Percentiles rank a stretch among this genome's conserved stretches.
phyloP scores from a whole-genome alignment of 2,113 vertebrate species.

The Aldabrachelys gigantea region DNA sequence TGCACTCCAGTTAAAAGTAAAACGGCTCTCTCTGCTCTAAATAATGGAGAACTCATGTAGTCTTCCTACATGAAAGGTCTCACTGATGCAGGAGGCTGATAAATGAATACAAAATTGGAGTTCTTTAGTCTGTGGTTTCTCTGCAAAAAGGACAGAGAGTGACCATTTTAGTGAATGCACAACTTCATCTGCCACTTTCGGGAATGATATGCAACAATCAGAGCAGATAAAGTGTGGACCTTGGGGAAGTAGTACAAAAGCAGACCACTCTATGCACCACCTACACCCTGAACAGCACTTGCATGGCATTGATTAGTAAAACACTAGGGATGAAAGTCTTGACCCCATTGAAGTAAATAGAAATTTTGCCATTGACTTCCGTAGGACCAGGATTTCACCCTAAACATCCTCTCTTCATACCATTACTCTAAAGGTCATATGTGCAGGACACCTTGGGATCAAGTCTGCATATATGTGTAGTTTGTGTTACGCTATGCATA shows the following conservation, averaged over 20 bases:
- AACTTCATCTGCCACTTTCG: neutral
- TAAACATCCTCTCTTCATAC: neutral
- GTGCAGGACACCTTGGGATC: neutral
- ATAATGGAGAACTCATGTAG: neutral
- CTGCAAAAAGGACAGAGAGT: accelerated
- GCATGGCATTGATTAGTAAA: neutral
- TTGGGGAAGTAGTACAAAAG: neutral
- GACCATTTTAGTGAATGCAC: neutral
- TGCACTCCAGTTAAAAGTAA: neutral
- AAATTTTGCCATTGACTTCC: neutral
- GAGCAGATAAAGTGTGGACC: neutral
- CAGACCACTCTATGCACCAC: neutral
- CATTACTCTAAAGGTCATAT: neutral
- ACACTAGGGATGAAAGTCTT: neutral
- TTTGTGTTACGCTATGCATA: neutral
- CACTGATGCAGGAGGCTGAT: neutral
- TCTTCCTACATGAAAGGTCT: neutral
- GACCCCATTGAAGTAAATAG: neutral
- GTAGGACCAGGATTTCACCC: neutral
- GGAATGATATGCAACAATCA: neutral
- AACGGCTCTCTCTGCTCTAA: neutral
- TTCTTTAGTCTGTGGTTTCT: neutral
- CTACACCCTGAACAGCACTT: neutral
- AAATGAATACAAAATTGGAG: accelerated
- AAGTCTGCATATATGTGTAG: neutral